phyloP scores from a whole-genome alignment of 2,888 invertebrate genomes.

The Sycophila texana region DNA sequence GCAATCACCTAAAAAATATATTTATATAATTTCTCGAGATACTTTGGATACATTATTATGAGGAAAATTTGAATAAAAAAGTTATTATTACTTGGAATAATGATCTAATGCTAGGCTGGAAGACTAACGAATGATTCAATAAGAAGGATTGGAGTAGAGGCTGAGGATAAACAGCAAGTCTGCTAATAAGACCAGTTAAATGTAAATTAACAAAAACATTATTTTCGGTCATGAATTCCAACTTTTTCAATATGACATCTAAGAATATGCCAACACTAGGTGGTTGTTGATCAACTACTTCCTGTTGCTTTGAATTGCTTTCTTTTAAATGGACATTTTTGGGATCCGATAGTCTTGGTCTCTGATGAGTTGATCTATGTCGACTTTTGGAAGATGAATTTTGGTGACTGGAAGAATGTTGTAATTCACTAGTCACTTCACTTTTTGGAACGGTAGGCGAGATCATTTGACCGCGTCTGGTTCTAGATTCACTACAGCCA shows the following conservation, averaged over 20 bases:
- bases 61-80: slow-evolving; percentile 36
- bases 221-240: slow-evolving; percentile 89
- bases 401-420: background rate
- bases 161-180: slow-evolving; percentile 91
- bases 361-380: slow-evolving; percentile 39
- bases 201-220: slow-evolving; percentile 91
- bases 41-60: slow-evolving; percentile 14
- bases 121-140: slow-evolving; percentile 88
- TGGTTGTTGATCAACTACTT: slow-evolving; percentile 69
- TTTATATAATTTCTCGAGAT: slow-evolving; percentile 6
- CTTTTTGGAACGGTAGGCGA: slow-evolving; percentile 28
- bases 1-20: slow-evolving; percentile 80
- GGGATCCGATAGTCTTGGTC: slow-evolving; percentile 50
- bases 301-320: slow-evolving; percentile 3
- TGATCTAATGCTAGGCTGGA: slow-evolving; percentile 94
- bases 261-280: slow-evolving; percentile 80
- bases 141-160: slow-evolving; percentile 92
- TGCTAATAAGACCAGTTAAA: slow-evolving; percentile 90
- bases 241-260: slow-evolving; percentile 86
- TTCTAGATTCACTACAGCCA: slow-evolving; percentile 58
- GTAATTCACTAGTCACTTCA: slow-evolving; percentile 58
- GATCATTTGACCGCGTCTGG: slow-evolving; percentile 4
- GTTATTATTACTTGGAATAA: slow-evolving; percentile 85
- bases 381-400: background rate
- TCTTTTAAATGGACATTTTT: slow-evolving; percentile 26